Evolutionary conservation across 2,113 vertebrate genomes (phyloP).

Genomic region (Martes martes): DNA sequence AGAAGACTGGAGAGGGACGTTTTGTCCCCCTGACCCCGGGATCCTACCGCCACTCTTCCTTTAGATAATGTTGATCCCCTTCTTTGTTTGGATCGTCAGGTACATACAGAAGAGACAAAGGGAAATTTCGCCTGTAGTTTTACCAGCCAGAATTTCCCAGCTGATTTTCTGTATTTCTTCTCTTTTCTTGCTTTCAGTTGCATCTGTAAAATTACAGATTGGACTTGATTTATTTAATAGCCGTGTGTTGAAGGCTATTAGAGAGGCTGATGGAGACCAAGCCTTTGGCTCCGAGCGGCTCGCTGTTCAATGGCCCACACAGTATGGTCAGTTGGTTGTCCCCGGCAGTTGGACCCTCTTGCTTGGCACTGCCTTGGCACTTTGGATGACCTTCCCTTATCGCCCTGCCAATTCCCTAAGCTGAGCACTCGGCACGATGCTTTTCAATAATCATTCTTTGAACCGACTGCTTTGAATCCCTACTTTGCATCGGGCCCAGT

Average conservation of each 20-base stretch:
- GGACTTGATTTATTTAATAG: background rate
- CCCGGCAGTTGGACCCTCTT: background rate
- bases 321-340: background rate
- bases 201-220: background rate
- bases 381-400: background rate
- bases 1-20: background rate
- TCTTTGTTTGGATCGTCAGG: background rate
- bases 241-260: background rate
- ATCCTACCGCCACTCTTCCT: background rate
- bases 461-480: background rate
- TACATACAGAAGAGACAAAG: background rate
- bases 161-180: conserved; percentile 23
- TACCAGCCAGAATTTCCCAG: background rate
- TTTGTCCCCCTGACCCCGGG: background rate
- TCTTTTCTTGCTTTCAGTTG: conserved; percentile 23
- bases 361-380: background rate
- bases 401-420: background rate
- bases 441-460: conserved; percentile 16
- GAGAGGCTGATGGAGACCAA: background rate
- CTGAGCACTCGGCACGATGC: background rate
- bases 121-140: background rate
- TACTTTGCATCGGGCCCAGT: background rate
- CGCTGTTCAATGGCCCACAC: background rate
- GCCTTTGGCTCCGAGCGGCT: background rate
- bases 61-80: background rate